phyloP scores from a whole-genome alignment of 2,113 vertebrate genomes.

The Cichladusa arquata region DNA sequence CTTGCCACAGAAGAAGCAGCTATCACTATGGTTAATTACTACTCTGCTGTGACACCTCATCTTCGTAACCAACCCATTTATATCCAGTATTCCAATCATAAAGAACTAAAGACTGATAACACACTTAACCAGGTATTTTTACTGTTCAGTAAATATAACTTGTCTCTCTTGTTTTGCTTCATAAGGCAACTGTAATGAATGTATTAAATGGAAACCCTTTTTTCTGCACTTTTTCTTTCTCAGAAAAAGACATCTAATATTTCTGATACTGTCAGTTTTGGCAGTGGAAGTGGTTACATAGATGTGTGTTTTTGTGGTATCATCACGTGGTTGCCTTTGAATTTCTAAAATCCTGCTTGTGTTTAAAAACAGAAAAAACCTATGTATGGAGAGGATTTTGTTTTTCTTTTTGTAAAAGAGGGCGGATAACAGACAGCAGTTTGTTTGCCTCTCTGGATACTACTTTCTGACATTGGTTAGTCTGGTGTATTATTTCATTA shows the following conservation, averaged over 20 bases:
- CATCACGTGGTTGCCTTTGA: not conserved
- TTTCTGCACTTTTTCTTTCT: not conserved
- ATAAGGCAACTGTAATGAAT: not conserved
- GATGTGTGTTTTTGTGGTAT: not conserved
- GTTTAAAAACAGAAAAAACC: not conserved
- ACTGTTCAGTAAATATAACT: not conserved
- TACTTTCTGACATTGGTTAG: not conserved
- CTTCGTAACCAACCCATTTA: conserved; percentile 93
- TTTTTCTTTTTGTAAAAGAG: not conserved
- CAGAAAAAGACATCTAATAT: not conserved
- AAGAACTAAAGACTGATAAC: conserved; percentile 96
- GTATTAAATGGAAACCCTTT: not conserved
- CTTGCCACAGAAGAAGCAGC: conserved; percentile 95
- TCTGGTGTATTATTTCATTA: not conserved
- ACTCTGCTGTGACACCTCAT: conserved; percentile 90
- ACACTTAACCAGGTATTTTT: conserved; percentile 87
- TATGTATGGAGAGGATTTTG: not conserved
- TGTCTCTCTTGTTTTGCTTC: conserved; percentile 3
- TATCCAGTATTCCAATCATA: conserved; percentile 97
- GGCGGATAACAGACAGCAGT: not conserved
- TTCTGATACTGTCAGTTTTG: not conserved
- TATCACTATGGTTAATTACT: conserved; percentile 97
- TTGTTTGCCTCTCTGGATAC: not conserved
- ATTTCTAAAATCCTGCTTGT: not conserved
- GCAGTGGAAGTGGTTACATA: conserved; percentile 7